These are phyloP conservation scores for Brachyhypopomus gauderio DNA, from an alignment of 2,113 vertebrate species.

Conservation along the genomic window DNA sequence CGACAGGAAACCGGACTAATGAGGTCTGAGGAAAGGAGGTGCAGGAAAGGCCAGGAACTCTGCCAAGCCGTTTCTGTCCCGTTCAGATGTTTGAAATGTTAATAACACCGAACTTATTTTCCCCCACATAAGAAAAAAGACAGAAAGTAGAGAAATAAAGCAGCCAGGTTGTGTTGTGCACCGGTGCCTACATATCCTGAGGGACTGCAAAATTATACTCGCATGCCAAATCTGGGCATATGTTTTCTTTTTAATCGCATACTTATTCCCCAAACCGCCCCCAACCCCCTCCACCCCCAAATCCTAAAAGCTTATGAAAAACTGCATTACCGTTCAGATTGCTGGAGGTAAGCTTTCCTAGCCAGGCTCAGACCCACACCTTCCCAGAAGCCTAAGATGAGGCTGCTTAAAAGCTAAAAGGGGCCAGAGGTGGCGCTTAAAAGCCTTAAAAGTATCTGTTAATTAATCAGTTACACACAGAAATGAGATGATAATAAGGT, in stretches of 20 bases:
- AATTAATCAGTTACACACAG: slow-evolving; percentile 65
- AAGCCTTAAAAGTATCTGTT: slow-evolving; percentile 57
- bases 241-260: slow-evolving; percentile 28
- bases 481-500: slow-evolving; percentile 62
- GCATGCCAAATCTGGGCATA: slow-evolving; percentile 27
- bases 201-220: slow-evolving; percentile 15
- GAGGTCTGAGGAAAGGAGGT: not conserved
- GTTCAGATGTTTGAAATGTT: not conserved
- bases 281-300: not conserved
- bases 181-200: slow-evolving; percentile 11
- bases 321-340: slow-evolving; percentile 28
- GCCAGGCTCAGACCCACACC: slow-evolving; percentile 6
- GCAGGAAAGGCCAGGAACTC: not conserved
- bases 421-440: slow-evolving; percentile 22
- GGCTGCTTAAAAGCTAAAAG: slow-evolving; percentile 34
- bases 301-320: slow-evolving; percentile 35
- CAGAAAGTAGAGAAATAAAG: slow-evolving; percentile 3
- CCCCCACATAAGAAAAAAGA: slow-evolving; percentile 4
- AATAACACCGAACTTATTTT: slow-evolving; percentile 21
- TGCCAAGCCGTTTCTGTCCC: slow-evolving; percentile 4
- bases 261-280: not conserved
- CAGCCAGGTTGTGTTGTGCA: slow-evolving; percentile 28
- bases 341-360: slow-evolving; percentile 30
- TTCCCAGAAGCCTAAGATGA: not conserved
- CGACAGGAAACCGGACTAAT: not conserved